These are phyloP conservation scores for Onychomys torridus DNA, from an alignment of 2,797 vertebrate species.

Conservation along the genomic window DNA sequence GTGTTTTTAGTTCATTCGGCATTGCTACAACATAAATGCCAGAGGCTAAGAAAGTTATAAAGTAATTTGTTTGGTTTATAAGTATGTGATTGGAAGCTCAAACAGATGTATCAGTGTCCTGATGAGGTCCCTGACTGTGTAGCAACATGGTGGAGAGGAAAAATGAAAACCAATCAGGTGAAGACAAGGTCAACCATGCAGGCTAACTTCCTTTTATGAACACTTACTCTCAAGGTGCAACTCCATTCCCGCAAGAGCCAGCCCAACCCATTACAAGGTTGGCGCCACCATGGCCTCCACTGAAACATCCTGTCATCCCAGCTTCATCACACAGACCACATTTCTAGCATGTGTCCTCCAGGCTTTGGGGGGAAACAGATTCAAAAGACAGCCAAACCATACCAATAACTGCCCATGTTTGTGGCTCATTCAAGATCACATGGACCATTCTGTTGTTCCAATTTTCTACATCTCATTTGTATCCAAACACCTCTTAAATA, in stretches of 20 bases:
- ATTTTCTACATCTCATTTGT: background rate
- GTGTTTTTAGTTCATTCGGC: background rate
- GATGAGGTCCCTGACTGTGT: background rate
- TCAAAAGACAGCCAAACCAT: background rate
- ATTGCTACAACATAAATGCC: background rate
- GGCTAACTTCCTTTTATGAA: background rate
- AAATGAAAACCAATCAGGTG: background rate
- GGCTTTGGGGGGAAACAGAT: background rate
- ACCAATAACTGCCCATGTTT: background rate
- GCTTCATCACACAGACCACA: too few relatives aligned
- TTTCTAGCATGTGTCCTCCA: background rate
- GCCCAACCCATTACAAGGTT: background rate
- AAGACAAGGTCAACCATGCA: background rate
- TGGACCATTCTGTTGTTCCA: background rate
- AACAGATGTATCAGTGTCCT: background rate
- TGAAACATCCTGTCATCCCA: background rate
- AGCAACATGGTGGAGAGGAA: background rate
- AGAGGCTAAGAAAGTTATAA: background rate
- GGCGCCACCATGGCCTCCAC: too few relatives aligned
- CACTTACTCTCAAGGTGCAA: background rate
- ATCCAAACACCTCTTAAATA: constrained; percentile 42
- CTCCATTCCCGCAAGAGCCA: background rate
- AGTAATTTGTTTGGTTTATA: background rate
- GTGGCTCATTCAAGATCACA: background rate
- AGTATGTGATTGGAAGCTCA: background rate